Evolutionary conservation across 2,113 vertebrate genomes (phyloP).

Genomic region (Stictonetta naevosa): DNA sequence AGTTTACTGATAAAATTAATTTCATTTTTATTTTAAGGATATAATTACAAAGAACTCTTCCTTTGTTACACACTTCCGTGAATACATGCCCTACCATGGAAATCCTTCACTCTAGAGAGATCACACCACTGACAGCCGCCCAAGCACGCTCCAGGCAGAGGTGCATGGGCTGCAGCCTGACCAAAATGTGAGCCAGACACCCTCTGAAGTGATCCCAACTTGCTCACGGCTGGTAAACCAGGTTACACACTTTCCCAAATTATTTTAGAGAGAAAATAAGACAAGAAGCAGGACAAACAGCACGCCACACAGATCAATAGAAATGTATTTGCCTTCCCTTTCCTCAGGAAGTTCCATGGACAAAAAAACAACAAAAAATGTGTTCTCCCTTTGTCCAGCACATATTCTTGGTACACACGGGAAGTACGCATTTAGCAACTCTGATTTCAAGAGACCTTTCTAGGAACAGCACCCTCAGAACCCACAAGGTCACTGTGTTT

Average conservation of each 20-base stretch:
- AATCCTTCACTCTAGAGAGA: background rate
- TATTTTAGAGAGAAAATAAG: background rate
- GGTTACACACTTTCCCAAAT: background rate
- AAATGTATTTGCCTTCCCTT: background rate
- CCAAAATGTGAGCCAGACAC: too few relatives aligned
- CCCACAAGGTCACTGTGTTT: fast-evolving
- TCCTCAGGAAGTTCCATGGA: background rate
- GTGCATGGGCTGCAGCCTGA: background rate
- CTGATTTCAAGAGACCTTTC: background rate
- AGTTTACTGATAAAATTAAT: background rate
- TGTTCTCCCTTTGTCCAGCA: background rate
- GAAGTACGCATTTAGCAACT: background rate
- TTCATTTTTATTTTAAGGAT: background rate
- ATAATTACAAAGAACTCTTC: background rate
- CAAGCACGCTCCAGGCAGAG: background rate
- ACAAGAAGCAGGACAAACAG: background rate
- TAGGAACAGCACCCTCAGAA: background rate
- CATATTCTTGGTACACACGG: background rate
- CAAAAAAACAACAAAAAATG: background rate
- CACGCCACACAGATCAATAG: fast-evolving
- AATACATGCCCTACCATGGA: fast-evolving
- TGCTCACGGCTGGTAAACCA: background rate
- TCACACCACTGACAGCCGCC: background rate
- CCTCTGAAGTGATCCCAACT: background rate
- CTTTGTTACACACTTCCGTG: background rate